A percentile compares a stretch with the other conserved stretches of the same genome.
These are phyloP conservation scores for Drosophila rufa DNA, from an alignment of 1,140 invertebrate species.

Conservation along the genomic window DNA sequence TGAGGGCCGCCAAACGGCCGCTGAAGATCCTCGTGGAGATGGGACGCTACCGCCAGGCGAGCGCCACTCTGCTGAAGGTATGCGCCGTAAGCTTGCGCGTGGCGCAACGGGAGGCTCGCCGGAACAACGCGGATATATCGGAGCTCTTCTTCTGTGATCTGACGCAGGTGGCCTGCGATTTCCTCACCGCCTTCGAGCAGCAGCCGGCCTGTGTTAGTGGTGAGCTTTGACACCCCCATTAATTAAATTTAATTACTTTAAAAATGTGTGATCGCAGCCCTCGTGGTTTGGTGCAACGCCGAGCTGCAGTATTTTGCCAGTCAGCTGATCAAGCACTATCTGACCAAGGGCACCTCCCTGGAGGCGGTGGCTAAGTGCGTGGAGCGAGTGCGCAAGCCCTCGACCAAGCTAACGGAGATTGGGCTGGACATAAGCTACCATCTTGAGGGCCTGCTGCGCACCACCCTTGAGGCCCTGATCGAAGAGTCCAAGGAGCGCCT, in stretches of 20 bases:
- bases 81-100: conserved; percentile 74
- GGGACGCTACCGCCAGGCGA: conserved; percentile 72
- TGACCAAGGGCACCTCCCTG: conserved; percentile 94
- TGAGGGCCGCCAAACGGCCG: conserved; percentile 93
- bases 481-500: conserved; percentile 85
- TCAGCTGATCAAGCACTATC: conserved; percentile 95
- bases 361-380: conserved; percentile 95
- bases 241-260: not conserved
- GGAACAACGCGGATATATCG: conserved; percentile 82
- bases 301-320: conserved; percentile 93
- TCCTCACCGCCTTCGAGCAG: conserved; percentile 75
- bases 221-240: conserved; percentile 23
- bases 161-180: conserved; percentile 82
- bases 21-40: conserved; percentile 92
- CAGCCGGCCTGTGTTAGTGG: conserved; percentile 82
- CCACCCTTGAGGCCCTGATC: conserved; percentile 87
- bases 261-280: conserved; percentile 86
- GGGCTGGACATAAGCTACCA: conserved; percentile 91
- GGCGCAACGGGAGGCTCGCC: conserved; percentile 78
- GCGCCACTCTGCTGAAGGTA: conserved; percentile 74
- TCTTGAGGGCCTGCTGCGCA: conserved; percentile 91
- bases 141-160: conserved; percentile 84
- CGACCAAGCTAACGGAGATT: conserved; percentile 88
- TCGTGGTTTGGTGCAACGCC: conserved; percentile 95
- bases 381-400: conserved; percentile 90